A percentile compares a stretch with the other conserved stretches of the same genome.
These are phyloP conservation scores for Ellobius talpinus DNA, from an alignment of 2,113 vertebrate genomes.

Conservation along the genomic window DNA sequence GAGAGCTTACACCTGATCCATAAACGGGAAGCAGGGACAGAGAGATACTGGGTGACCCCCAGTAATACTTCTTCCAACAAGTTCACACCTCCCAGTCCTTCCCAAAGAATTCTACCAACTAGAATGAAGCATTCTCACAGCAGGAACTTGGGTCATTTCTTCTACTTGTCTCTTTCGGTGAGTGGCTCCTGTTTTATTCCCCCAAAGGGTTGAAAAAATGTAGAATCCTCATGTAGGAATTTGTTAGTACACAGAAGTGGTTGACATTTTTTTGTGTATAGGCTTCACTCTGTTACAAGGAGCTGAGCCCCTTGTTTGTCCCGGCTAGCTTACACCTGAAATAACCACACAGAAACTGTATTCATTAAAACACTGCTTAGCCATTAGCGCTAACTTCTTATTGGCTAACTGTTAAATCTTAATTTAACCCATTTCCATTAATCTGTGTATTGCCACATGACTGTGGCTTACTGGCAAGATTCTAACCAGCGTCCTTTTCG, in stretches of 20 bases:
- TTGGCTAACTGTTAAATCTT: too few species aligned
- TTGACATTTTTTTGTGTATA: background rate
- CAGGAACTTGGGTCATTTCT: conserved; percentile 12
- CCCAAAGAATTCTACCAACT: background rate
- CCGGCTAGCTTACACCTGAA: too few species aligned
- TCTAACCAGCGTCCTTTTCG: too few species aligned
- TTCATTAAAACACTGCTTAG: too few species aligned
- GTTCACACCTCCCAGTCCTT: background rate
- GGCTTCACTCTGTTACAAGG: background rate
- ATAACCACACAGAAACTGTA: too few species aligned
- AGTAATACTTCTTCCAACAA: background rate
- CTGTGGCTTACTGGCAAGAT: too few species aligned
- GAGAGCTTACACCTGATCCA: background rate
- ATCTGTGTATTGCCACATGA: too few species aligned
- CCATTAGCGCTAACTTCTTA: too few species aligned
- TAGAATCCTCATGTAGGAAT: background rate
- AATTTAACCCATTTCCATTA: too few species aligned
- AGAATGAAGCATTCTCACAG: background rate
- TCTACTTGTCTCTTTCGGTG: background rate
- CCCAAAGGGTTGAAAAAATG: background rate
- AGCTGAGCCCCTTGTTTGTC: too few species aligned
- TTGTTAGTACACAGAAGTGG: background rate
- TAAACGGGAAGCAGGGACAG: background rate
- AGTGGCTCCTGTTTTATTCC: background rate
- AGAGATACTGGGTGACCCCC: background rate